phyloP scores from a whole-genome alignment of 2,888 invertebrate genomes.

The Lutraria lutraria region DNA sequence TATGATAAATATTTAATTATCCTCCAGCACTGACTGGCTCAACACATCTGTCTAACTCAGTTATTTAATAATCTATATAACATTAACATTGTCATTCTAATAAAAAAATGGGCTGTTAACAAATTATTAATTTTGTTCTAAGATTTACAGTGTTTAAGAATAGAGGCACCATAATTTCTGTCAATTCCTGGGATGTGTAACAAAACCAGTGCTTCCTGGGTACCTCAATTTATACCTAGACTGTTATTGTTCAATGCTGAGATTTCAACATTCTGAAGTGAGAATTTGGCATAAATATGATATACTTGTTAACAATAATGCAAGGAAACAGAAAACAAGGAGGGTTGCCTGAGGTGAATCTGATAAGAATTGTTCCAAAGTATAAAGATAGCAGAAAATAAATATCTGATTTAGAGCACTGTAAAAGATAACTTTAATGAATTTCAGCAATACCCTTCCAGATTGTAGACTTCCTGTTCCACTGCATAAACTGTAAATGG shows the following conservation, averaged over 20 bases:
- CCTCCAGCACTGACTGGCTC: too few species aligned
- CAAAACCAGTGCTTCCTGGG: background rate
- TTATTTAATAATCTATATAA: too few species aligned
- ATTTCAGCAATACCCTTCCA: background rate
- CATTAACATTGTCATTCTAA: too few species aligned
- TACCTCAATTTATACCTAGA: background rate
- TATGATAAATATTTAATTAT: too few species aligned
- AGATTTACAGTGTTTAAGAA: too few species aligned
- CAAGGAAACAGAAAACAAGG: background rate
- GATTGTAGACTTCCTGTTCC: background rate
- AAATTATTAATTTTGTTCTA: too few species aligned
- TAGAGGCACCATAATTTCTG: too few species aligned
- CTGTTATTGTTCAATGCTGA: slow-evolving; percentile 1
- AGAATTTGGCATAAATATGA: slow-evolving; percentile 7
- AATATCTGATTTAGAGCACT: background rate
- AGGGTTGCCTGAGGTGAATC: background rate
- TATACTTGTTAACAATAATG: background rate
- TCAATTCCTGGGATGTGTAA: too few species aligned
- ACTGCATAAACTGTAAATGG: background rate
- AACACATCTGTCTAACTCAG: too few species aligned
- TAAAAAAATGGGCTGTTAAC: too few species aligned
- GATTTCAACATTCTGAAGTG: slow-evolving; percentile 1
- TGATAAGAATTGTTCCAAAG: slow-evolving; percentile 18
- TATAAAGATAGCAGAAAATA: background rate
- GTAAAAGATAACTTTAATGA: slow-evolving; percentile 19